Conservation (phyloP, 2,888 invertebrate genomes). For the Hermaeophaga mercurialis region DNA sequence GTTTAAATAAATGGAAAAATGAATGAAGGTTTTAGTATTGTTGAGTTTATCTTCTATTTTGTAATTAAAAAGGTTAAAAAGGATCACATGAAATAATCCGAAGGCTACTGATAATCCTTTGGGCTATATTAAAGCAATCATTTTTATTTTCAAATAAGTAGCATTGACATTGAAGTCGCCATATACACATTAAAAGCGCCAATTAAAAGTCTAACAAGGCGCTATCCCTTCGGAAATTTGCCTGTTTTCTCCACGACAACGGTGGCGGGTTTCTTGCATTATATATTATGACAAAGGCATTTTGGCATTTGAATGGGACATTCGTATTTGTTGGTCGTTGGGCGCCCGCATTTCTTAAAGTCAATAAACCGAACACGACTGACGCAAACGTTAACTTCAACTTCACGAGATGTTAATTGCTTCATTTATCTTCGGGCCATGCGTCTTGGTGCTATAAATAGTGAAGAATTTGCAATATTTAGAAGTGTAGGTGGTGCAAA, state of each 20-base stretch:
- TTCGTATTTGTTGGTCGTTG: neutral
- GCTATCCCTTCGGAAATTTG: neutral
- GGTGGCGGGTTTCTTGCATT: neutral
- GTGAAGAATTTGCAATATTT: neutral
- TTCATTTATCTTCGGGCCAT: conserved; percentile 8
- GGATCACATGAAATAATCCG: too few species aligned
- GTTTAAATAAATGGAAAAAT: too few species aligned
- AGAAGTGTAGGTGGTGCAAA: conserved; percentile 8
- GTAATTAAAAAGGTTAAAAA: too few species aligned
- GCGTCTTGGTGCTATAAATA: neutral
- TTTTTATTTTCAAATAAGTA: too few species aligned
- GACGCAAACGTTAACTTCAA: neutral
- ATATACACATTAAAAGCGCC: neutral
- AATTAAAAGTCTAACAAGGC: neutral
- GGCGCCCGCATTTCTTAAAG: conserved; percentile 10
- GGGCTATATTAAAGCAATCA: too few species aligned
- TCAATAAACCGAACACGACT: conserved; percentile 16
- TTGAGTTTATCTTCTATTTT: too few species aligned
- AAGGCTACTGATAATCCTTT: too few species aligned
- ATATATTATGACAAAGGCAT: neutral
- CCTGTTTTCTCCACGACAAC: neutral
- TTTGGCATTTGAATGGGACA: neutral
- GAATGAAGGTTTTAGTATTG: too few species aligned
- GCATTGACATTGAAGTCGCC: too few species aligned
- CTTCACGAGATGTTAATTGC: conserved; percentile 6